phyloP scores from a whole-genome alignment of 2,888 invertebrate species.

The Luperina testacea region DNA sequence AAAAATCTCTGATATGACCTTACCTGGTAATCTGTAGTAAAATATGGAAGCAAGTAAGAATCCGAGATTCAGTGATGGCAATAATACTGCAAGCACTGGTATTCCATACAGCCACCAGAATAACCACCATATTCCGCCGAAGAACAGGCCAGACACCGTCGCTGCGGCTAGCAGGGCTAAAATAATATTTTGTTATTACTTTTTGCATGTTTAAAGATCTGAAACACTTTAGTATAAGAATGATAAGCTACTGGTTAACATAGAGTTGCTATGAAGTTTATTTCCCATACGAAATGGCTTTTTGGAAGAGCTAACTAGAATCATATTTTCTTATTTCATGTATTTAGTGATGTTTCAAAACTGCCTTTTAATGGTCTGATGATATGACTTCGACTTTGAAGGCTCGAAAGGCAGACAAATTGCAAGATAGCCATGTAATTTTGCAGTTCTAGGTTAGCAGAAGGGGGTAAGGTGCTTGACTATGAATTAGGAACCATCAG shows the following conservation, averaged over 20 bases:
- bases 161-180: conserved; percentile 89
- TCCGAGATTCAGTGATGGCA: conserved; percentile 91
- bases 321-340: not conserved
- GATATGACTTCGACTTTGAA: not conserved
- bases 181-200: conserved; percentile 62
- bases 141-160: conserved; percentile 88
- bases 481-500: not conserved
- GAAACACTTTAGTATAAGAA: not conserved
- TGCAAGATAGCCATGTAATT: not conserved
- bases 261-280: not conserved
- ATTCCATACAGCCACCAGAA: conserved; percentile 92
- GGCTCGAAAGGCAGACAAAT: not conserved
- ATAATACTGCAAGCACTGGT: conserved; percentile 90
- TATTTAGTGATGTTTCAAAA: not conserved
- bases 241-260: not conserved
- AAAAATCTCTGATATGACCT: conserved; percentile 56
- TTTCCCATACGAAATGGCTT: too few species aligned
- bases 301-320: not conserved
- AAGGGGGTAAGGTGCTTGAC: not conserved
- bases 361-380: not conserved
- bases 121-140: conserved; percentile 91
- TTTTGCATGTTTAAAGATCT: not conserved
- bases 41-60: conserved; percentile 90
- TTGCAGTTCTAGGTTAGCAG: not conserved
- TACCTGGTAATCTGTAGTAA: conserved; percentile 91